These are phyloP conservation scores for Meta bourneti DNA, from an alignment of 2,888 invertebrate genomes.

Conservation along the genomic window DNA sequence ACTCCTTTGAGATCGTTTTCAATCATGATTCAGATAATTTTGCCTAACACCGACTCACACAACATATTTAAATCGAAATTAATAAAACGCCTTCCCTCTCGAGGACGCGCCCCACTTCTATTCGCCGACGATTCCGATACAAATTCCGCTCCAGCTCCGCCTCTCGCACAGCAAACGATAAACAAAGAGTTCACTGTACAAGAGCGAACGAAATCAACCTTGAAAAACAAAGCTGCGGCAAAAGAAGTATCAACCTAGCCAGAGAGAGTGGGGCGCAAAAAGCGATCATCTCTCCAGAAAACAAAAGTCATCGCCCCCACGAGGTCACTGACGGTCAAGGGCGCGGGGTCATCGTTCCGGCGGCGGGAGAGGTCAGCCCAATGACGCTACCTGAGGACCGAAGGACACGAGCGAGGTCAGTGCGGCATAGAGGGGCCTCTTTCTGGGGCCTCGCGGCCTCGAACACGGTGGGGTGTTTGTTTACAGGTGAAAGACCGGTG, in stretches of 20 bases:
- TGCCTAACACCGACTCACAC: no score
- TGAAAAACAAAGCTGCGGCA: background rate
- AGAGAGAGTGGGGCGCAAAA: background rate
- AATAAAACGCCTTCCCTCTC: no score
- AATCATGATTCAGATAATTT: no score
- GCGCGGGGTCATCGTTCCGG: slow-evolving; percentile 32
- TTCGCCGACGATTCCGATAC: no score
- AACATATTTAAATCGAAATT: no score
- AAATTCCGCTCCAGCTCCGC: background rate
- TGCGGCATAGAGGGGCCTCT: slow-evolving; percentile 30
- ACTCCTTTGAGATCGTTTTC: no score
- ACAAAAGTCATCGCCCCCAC: slow-evolving; percentile 66
- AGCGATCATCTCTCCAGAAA: slow-evolving; percentile 4
- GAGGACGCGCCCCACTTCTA: no score
- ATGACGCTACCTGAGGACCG: slow-evolving; percentile 70
- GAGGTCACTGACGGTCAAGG: slow-evolving; percentile 64
- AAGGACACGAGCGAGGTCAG: slow-evolving; percentile 66
- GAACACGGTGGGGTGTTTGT: slow-evolving; percentile 42
- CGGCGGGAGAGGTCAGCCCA: slow-evolving; percentile 61
- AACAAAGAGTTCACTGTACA: background rate
- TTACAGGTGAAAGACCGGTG: slow-evolving; percentile 70
- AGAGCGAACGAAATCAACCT: background rate
- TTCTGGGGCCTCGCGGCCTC: slow-evolving; percentile 45
- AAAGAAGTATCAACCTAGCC: background rate
- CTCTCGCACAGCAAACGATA: background rate